Evolutionary conservation across 2,888 invertebrate genomes (phyloP).

Genomic region (Zygogramma bicolorata): DNA sequence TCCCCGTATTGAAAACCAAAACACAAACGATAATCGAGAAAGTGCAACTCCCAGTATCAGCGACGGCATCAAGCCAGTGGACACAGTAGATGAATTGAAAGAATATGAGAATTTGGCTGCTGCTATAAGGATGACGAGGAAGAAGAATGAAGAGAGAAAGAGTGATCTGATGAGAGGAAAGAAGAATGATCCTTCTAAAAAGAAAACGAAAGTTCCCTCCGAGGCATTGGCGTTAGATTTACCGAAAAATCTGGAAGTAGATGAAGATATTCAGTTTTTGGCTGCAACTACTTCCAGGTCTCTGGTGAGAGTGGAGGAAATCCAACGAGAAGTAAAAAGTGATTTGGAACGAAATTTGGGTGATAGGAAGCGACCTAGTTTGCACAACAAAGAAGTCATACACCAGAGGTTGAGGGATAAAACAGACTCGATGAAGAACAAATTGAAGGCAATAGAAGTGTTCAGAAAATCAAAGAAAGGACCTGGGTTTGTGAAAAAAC

Average conservation of each 20-base stretch:
- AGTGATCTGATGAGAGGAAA: slow-evolving; percentile 34
- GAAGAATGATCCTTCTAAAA: slow-evolving; percentile 16
- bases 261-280: slow-evolving; percentile 57
- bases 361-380: slow-evolving; percentile 38
- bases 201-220: slow-evolving; percentile 22
- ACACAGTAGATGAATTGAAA: slow-evolving; percentile 35
- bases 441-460: slow-evolving; percentile 81
- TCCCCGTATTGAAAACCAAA: slow-evolving; percentile 22
- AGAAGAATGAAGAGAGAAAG: slow-evolving; percentile 13
- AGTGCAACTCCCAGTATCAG: background rate
- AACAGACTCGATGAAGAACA: slow-evolving; percentile 74
- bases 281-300: slow-evolving; percentile 54
- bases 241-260: slow-evolving; percentile 46
- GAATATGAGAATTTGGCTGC: slow-evolving; percentile 37
- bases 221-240: slow-evolving; percentile 20
- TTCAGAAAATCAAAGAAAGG: slow-evolving; percentile 77
- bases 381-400: slow-evolving; percentile 72
- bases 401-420: slow-evolving; percentile 81
- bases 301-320: slow-evolving; percentile 55
- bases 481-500: slow-evolving; percentile 69
- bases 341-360: slow-evolving; percentile 51
- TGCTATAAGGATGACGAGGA: slow-evolving; percentile 40
- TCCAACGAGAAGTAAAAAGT: slow-evolving; percentile 52
- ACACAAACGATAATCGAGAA: background rate
- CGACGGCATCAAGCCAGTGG: background rate